These are phyloP conservation scores for Cisticola juncidis DNA, from an alignment of 2,113 vertebrate genomes.

Conservation along the genomic window DNA sequence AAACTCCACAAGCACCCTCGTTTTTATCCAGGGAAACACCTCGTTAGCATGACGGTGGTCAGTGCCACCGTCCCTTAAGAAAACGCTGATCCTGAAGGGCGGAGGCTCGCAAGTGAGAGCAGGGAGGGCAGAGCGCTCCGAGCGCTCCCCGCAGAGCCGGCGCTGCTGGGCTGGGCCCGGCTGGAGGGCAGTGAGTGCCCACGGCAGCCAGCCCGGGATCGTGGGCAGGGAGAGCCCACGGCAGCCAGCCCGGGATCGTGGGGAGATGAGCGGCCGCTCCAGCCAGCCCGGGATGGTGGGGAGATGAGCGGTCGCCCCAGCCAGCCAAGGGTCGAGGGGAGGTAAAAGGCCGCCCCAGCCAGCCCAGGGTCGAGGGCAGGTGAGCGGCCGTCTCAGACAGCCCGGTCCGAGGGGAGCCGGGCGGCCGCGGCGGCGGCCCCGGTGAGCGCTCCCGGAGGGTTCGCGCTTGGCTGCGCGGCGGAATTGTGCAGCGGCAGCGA, in stretches of 20 bases:
- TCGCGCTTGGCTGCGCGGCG: neutral
- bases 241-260: neutral
- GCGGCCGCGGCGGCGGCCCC: neutral
- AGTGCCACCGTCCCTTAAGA: neutral
- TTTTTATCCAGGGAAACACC: neutral
- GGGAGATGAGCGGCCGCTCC: too few relatives aligned
- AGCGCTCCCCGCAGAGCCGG: fast-evolving
- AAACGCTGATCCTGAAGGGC: fast-evolving
- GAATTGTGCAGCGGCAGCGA: neutral
- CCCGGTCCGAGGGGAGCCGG: neutral
- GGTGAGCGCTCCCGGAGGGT: neutral
- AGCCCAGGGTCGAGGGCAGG: too few relatives aligned
- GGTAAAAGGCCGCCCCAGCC: neutral
- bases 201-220: neutral
- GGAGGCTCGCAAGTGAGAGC: neutral
- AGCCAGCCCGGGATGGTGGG: neutral
- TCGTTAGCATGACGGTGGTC: neutral
- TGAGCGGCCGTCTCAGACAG: neutral
- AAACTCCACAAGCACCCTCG: neutral
- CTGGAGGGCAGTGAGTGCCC: neutral
- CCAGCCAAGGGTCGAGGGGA: neutral
- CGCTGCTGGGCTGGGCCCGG: neutral
- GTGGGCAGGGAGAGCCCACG: neutral
- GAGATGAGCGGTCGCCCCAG: neutral
- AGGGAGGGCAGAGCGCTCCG: fast-evolving